A percentile compares a stretch with the other conserved stretches of the same genome.
phyloP scores from a whole-genome alignment of 30 jellyfish, hydroid and myxozoan genomes.

The Pelagia noctiluca region DNA sequence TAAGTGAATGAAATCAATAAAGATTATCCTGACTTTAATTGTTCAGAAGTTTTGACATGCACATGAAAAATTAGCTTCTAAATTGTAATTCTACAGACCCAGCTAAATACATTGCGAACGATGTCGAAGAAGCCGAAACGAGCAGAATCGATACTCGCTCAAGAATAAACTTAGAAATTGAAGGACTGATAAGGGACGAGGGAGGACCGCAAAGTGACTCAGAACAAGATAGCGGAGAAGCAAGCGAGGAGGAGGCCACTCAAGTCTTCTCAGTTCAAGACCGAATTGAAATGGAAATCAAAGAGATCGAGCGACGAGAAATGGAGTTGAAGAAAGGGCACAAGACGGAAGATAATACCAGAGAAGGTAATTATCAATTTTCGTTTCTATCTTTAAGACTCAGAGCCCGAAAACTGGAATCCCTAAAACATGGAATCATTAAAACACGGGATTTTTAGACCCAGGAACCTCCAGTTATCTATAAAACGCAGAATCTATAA shows the following conservation, averaged over 20 bases:
- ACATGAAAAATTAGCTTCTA: no score
- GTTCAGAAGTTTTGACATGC: no score
- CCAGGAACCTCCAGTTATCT: no score
- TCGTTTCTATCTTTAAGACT: not conserved
- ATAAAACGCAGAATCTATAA: no score
- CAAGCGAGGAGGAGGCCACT: conserved; percentile 39
- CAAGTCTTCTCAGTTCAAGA: conserved; percentile 61
- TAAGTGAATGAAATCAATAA: no score
- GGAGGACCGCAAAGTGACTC: conserved; percentile 21
- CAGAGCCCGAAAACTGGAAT: no score
- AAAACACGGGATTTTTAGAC: no score
- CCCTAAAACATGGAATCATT: no score
- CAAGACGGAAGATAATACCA: conserved; percentile 20
- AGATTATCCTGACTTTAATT: no score
- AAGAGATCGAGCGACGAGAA: conserved; percentile 67
- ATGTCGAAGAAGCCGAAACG: conserved; percentile 30
- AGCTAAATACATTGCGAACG: no score
- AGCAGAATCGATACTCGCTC: conserved; percentile 9
- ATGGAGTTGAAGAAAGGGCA: conserved; percentile 48
- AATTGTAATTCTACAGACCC: no score
- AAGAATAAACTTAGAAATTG: conserved; percentile 48
- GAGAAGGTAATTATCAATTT: not conserved
- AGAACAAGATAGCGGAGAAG: conserved; percentile 33
- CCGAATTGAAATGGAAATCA: conserved; percentile 63
- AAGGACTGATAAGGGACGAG: conserved; percentile 47